phyloP scores from a whole-genome alignment of 2,888 invertebrate species.

The Onchidella celtica region DNA sequence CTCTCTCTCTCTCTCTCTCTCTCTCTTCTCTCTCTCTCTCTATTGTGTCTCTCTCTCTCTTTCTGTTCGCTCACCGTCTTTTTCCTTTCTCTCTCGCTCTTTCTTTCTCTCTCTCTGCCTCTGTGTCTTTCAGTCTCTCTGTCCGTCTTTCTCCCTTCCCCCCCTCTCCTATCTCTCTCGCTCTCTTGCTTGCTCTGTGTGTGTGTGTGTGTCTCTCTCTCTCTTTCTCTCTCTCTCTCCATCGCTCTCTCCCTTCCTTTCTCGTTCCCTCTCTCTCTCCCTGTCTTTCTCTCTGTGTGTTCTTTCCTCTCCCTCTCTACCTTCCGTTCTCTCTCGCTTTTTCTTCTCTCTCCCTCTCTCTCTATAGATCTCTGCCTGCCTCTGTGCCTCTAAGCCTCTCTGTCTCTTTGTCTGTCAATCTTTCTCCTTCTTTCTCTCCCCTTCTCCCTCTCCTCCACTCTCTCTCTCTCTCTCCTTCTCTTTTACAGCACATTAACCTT shows the following conservation, averaged over 20 bases:
- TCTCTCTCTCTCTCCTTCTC: too few species aligned
- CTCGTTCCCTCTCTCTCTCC: not conserved
- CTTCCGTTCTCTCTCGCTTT: not conserved
- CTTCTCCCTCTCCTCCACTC: not conserved
- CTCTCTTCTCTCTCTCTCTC: too few species aligned
- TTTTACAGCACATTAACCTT: too few species aligned
- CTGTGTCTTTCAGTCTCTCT: too few species aligned
- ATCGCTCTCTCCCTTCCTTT: not conserved
- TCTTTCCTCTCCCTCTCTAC: not conserved
- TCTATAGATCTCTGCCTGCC: not conserved
- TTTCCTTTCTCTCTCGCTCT: too few species aligned
- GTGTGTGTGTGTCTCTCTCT: not conserved
- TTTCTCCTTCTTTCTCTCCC: not conserved
- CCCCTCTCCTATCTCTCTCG: not conserved
- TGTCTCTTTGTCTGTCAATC: slow-evolving; percentile 32
- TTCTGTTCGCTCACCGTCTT: too few species aligned
- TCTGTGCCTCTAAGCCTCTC: slow-evolving; percentile 26
- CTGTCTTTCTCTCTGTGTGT: not conserved
- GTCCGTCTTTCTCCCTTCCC: not conserved
- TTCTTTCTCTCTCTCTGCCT: too few species aligned
- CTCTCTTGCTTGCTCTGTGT: too few species aligned
- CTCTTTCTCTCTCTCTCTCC: not conserved
- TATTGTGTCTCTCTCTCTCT: too few species aligned
- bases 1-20: too few species aligned
- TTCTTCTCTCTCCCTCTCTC: not conserved